Evolutionary conservation across 2,888 invertebrate genomes (phyloP), one percentile per base, ranked within the genome.

Genomic region (Cerceris rybyensis): DNA sequence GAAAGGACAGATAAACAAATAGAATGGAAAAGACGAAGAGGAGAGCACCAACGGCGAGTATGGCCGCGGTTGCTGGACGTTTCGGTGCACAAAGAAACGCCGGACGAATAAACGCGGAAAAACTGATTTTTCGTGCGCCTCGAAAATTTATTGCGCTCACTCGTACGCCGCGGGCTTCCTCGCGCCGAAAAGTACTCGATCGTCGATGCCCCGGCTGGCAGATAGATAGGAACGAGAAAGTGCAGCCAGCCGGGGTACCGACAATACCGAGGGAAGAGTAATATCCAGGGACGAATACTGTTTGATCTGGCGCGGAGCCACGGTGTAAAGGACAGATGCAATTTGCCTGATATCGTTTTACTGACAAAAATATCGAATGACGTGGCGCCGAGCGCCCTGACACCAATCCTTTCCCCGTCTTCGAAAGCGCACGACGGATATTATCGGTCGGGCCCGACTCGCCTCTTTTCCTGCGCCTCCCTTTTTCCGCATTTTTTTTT

Each of bases 301-400:
- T 88, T 89, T 89, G 87, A 89, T 88, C 88, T 86, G 84, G 88
- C 84, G 83, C 77, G 74, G 80, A 86, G 82, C 85, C 84, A 86
- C 82, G 75, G 80, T 85, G 89, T 87, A 90, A 89, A 90, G 89
- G 91, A 91, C 90, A 90, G 90, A 90, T 90, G 89, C 91, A 91
- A 91, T 91, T 91, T 89, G 84, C 87, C 87, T 85, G 87, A 89
- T 88, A 91, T 91, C 91, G 90, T 89, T 90, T 90, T 89, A 88
- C 89, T 90, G 91, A 91, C 90, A 91, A 90, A 91, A 89, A 90
- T 88, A 90, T 91, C 90, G 88, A 87, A 86, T 88, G 86, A 86
- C 86, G 85, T 83, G 86, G 86, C 86, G 84, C 86, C 85, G 84
- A 65, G 82, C 70, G 69, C 83, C 63, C 63, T 83, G 85, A 80